Conservation (phyloP, 2,888 invertebrate species). For the Azorinus chamasolen region DNA sequence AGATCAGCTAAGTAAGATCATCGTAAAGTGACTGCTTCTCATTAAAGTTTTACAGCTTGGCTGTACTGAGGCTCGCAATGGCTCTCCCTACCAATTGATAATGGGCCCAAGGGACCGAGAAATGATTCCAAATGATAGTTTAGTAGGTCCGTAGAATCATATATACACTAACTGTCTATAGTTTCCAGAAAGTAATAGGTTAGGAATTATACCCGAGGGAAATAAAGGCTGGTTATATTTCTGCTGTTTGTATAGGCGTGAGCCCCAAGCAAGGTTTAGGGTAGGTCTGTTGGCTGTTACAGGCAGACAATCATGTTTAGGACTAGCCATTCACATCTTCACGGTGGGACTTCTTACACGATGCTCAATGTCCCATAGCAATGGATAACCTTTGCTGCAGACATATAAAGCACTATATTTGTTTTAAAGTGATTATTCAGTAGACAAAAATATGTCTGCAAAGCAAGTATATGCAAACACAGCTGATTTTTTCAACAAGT, state of each 20-base stretch:
- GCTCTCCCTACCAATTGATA: conserved; percentile 52
- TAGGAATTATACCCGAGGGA: conserved; percentile 50
- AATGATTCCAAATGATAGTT: conserved; percentile 58
- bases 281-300: too few relatives aligned
- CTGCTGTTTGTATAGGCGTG: neutral
- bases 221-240: conserved; percentile 28
- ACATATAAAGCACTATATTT: too few relatives aligned
- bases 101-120: conserved; percentile 43
- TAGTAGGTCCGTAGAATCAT: conserved; percentile 48
- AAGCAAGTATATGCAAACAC: too few relatives aligned
- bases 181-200: conserved; percentile 56
- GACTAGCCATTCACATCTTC: too few relatives aligned
- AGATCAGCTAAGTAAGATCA: conserved; percentile 25
- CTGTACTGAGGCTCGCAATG: conserved; percentile 1
- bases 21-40: conserved; percentile 53
- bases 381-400: too few relatives aligned
- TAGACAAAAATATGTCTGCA: too few relatives aligned
- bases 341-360: too few relatives aligned
- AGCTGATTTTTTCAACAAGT: too few relatives aligned
- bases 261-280: too few relatives aligned
- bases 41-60: conserved; percentile 60
- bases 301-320: too few relatives aligned
- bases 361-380: too few relatives aligned
- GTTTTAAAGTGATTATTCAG: too few relatives aligned
- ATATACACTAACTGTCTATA: conserved; percentile 63